Conservation (phyloP, 1,140 invertebrate genomes). For the Condylostylus longicornis region DNA sequence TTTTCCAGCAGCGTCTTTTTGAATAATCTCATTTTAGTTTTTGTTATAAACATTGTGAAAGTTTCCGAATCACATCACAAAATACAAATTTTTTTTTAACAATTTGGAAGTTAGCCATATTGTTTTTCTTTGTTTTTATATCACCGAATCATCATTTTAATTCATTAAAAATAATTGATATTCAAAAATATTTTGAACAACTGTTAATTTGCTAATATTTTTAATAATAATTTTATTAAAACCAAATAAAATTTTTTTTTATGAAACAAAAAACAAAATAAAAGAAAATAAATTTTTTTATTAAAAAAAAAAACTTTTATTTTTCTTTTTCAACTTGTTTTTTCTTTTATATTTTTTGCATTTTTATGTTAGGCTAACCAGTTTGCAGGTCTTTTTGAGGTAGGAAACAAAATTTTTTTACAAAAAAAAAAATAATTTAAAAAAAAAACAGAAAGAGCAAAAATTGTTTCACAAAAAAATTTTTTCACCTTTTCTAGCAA, state of each 20-base stretch:
- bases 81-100: no score
- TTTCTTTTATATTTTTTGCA: neutral
- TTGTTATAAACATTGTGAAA: no score
- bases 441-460: neutral
- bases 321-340: neutral
- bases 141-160: no score
- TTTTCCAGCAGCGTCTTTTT: no score
- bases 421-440: neutral
- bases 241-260: neutral
- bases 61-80: no score
- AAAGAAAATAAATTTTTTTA: neutral
- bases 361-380: constrained; percentile 24
- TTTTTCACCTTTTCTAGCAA: neutral
- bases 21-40: no score
- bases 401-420: constrained; percentile 18
- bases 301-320: neutral
- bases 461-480: neutral
- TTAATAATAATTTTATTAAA: neutral
- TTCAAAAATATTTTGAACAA: neutral
- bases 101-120: no score
- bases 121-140: no score
- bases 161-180: no score
- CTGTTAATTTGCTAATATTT: neutral
- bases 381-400: constrained; percentile 32
- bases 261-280: neutral